These are phyloP conservation scores for Glandiceps talaboti DNA, from an alignment of 53 echinoderm and acorn worm species.

Conservation along the genomic window DNA sequence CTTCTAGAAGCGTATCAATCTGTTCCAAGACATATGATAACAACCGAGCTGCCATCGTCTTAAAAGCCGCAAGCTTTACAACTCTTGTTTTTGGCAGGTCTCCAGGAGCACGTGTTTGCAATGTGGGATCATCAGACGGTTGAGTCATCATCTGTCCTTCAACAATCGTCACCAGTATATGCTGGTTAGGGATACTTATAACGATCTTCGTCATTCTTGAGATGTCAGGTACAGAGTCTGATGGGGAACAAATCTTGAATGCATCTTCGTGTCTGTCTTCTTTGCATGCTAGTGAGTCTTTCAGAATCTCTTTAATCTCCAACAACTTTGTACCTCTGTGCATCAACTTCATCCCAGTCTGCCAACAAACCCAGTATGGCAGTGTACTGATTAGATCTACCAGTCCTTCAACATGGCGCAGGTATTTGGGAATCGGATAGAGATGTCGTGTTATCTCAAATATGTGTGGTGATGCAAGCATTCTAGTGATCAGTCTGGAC, in stretches of 20 bases:
- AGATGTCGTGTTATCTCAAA: constrained; percentile 39
- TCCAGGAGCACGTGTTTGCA: neutral
- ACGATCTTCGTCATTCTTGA: neutral
- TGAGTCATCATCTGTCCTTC: neutral
- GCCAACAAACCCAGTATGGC: constrained; percentile 90
- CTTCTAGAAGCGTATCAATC: constrained; percentile 77
- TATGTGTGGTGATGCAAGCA: constrained; percentile 64
- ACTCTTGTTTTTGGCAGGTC: constrained; percentile 6
- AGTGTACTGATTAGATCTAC: constrained; percentile 34
- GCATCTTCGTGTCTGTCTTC: neutral
- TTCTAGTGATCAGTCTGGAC: constrained; percentile 85
- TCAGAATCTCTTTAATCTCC: constrained; percentile 70
- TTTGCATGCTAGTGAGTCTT: constrained; percentile 6
- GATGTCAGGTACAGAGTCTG: neutral
- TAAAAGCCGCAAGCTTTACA: constrained; percentile 53
- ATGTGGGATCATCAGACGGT: neutral
- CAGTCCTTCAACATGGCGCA: constrained; percentile 34
- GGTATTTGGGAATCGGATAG: constrained; percentile 38
- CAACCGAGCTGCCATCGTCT: constrained; percentile 54
- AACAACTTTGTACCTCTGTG: constrained; percentile 79
- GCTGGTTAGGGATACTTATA: neutral
- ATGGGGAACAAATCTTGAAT: neutral
- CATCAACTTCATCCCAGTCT: constrained; percentile 75
- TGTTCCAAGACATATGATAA: constrained; percentile 74
- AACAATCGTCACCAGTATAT: neutral